Base-by-base conservation (phyloP, 2,113 vertebrate species). In the Anhinga anhinga region DNA sequence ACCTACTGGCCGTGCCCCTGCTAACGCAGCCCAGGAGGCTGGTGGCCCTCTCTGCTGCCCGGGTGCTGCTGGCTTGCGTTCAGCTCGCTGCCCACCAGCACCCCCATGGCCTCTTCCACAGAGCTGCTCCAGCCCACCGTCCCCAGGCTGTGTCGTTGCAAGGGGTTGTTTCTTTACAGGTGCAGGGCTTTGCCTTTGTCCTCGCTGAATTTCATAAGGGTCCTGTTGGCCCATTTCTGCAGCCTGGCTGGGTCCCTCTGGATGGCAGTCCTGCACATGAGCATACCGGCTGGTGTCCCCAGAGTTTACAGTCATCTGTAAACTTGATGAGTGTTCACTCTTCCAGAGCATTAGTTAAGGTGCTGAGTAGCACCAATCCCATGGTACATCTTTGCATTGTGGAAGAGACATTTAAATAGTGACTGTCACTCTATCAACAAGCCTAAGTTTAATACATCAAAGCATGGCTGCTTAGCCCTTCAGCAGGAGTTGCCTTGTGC, bases 171-270 rank as follows among this genome's bases (percentile, higher is more conserved):
- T 55, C 59, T 38, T 38, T 27, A 29, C 16, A 25, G 32, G 21
- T 50, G 22, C 32, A 61, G 50, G 32, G 50, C 32, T 69, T 78
- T 38, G 38, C 21, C 36, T 86, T 69, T 16, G 23, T 25, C 26
- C 29, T 40, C 0, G 0, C 16, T 47, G 29, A 47, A 13, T 89
- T 66, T n/a, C 3, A 0, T 30, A 18, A 45, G 11, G 32, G 19
- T 56, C 9, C 14, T 21, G 1, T 9, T 22, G 62, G 49, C 36
- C 47, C 52, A 5, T 77, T 82, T 6, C 20, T 55, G 13, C 45
- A 62, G 34, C 23, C 65, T 66, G 15, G 20, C 1, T 1, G 32
- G 18, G 47, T 77, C 45, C 8, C 21, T 65, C 34, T 47, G 45
- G 47, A 3, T 42, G 52, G 14, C 53, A 49, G 30, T 29, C 26